phyloP scores from a whole-genome alignment of 2,797 vertebrate genomes.

The Mormyrus proboscirostris region DNA sequence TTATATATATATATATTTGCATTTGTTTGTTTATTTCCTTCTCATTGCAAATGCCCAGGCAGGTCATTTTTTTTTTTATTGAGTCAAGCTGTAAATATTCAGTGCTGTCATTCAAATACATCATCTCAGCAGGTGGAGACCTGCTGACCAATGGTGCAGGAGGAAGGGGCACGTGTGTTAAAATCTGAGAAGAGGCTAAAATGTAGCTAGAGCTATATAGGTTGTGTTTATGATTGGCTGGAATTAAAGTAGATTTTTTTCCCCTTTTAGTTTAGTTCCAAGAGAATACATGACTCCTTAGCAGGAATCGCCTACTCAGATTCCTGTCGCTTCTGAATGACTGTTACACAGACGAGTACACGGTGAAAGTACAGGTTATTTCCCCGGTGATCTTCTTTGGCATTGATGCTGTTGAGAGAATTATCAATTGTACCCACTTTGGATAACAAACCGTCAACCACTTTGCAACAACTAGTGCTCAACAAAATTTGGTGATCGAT shows the following conservation, averaged over 20 bases:
- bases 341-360: background rate
- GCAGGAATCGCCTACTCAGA: background rate
- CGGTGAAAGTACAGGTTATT: background rate
- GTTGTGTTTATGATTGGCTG: constrained; percentile 52
- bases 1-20: background rate
- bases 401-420: background rate
- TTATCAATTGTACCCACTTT: background rate
- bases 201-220: constrained; percentile 43
- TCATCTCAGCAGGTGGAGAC: background rate
- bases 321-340: background rate
- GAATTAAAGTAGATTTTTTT: constrained; percentile 61
- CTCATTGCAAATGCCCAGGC: background rate
- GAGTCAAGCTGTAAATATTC: background rate
- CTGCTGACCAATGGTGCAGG: constrained; percentile 25
- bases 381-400: background rate
- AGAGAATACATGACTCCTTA: constrained; percentile 39
- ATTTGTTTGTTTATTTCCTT: background rate
- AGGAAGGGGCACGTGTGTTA: constrained; percentile 28
- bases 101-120: background rate
- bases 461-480: background rate
- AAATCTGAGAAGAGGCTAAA: constrained; percentile 32
- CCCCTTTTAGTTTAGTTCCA: constrained; percentile 31
- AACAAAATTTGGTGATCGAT: background rate
- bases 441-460: background rate
- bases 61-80: background rate